Conservation (phyloP, 2,113 vertebrate species). For the Thymallus thymallus region DNA sequence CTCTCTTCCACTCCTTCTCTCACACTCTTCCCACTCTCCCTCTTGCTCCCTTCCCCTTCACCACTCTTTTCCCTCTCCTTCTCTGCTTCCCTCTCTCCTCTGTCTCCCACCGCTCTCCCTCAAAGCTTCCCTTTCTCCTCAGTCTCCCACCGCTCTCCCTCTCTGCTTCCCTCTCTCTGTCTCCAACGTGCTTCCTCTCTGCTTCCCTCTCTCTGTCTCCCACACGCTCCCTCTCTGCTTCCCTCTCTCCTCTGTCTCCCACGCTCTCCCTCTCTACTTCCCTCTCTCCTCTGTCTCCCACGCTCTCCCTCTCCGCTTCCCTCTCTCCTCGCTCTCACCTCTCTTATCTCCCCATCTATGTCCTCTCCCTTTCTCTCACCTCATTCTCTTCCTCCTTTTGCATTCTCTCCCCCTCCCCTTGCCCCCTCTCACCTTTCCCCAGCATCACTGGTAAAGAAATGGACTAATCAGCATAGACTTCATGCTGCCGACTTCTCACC, state of each 20-base stretch:
- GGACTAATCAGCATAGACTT: slow-evolving; percentile 65
- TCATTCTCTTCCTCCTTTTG: slow-evolving; percentile 2
- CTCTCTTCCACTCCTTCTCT: background rate
- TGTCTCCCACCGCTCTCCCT: background rate
- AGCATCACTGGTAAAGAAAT: slow-evolving; percentile 68
- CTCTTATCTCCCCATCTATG: slow-evolving; percentile 21
- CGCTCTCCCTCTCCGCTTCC: slow-evolving; percentile 26
- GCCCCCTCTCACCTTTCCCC: slow-evolving; percentile 55
- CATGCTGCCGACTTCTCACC: slow-evolving; percentile 43
- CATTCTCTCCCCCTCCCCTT: slow-evolving; percentile 17
- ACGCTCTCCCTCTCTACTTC: too few species aligned
- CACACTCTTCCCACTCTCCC: slow-evolving; percentile 28
- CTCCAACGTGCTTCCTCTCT: background rate
- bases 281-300: too few species aligned
- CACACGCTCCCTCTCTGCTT: slow-evolving; percentile 16
- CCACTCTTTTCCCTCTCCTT: slow-evolving; percentile 11
- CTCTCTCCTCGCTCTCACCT: slow-evolving; percentile 32
- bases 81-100: too few species aligned
- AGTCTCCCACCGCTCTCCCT: slow-evolving; percentile 32
- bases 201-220: too few species aligned
- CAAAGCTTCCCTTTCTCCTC: slow-evolving; percentile 30
- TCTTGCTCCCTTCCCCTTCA: slow-evolving; percentile 22
- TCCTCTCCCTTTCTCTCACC: slow-evolving; percentile 27
- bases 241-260: slow-evolving; percentile 33
- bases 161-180: slow-evolving; percentile 25